Percentiles rank a stretch among this genome's conserved stretches.
Evolutionary conservation across 2,113 vertebrate species (phyloP).

Genomic region (Clarias macrocephalus): DNA sequence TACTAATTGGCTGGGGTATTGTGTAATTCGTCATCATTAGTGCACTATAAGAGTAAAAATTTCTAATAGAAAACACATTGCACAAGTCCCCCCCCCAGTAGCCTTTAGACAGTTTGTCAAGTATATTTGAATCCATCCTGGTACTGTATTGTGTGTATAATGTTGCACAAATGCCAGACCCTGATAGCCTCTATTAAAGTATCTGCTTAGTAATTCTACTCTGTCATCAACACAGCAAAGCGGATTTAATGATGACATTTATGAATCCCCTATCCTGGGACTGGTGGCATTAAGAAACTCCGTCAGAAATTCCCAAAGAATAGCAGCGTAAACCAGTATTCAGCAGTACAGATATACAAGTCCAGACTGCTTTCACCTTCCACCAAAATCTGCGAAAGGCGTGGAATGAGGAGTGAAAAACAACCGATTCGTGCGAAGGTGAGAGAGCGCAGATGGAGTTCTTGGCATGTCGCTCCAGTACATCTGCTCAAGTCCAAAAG

Average conservation of each 20-base stretch:
- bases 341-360: neutral
- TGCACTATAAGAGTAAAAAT: neutral
- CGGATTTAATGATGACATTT: neutral
- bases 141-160: neutral
- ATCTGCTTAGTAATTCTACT: neutral
- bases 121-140: neutral
- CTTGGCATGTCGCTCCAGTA: neutral
- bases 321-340: neutral
- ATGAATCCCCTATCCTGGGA: neutral
- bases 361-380: conserved; percentile 1
- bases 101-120: neutral
- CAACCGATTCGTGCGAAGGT: neutral
- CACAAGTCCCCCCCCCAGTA: neutral
- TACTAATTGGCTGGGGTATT: neutral
- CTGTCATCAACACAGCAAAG: neutral
- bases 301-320: neutral
- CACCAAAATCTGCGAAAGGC: neutral
- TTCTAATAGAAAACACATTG: neutral
- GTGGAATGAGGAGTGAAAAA: neutral
- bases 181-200: neutral
- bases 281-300: neutral
- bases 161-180: neutral
- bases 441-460: conserved; percentile 9
- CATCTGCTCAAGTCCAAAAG: conserved; percentile 8
- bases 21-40: neutral